These are phyloP conservation scores for Cynopterus brachyotis DNA, from an alignment of 2,113 vertebrate species.

Conservation along the genomic window DNA sequence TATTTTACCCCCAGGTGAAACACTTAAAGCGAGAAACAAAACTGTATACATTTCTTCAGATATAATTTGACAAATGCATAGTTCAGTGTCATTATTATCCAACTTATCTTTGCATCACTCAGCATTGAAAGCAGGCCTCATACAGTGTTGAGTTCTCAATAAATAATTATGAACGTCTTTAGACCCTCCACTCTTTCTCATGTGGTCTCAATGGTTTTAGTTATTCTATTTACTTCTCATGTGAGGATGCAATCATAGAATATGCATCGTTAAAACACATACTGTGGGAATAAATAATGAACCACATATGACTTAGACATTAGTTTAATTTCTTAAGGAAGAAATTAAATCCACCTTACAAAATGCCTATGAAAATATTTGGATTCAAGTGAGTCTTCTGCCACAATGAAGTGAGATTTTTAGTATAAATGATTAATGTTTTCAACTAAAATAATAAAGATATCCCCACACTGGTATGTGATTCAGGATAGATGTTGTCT, in stretches of 20 bases:
- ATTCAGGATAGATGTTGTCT: not conserved
- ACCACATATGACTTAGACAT: not conserved
- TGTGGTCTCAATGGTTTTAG: not conserved
- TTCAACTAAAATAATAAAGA: constrained; percentile 14
- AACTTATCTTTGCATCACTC: not conserved
- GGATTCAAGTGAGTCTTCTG: not conserved
- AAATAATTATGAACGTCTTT: constrained; percentile 55
- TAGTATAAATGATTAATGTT: not conserved
- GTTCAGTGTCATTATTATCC: not conserved
- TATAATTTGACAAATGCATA: not conserved
- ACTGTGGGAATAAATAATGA: constrained; percentile 15
- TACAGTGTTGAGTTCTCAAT: not conserved
- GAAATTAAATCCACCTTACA: constrained; percentile 33
- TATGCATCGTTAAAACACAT: constrained; percentile 40
- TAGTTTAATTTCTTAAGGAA: not conserved
- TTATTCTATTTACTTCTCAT: constrained; percentile 4
- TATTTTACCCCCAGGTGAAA: not conserved
- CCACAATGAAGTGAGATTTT: not conserved
- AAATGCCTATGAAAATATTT: constrained; percentile 34
- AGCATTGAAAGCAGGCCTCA: not conserved
- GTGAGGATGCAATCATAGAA: not conserved
- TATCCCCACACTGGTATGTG: not conserved
- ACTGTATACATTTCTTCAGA: not conserved
- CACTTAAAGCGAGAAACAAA: constrained; percentile 14
- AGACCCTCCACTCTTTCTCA: not conserved